Evolutionary conservation across 2,797 vertebrate genomes (phyloP).

Genomic region (Merluccius polli): DNA sequence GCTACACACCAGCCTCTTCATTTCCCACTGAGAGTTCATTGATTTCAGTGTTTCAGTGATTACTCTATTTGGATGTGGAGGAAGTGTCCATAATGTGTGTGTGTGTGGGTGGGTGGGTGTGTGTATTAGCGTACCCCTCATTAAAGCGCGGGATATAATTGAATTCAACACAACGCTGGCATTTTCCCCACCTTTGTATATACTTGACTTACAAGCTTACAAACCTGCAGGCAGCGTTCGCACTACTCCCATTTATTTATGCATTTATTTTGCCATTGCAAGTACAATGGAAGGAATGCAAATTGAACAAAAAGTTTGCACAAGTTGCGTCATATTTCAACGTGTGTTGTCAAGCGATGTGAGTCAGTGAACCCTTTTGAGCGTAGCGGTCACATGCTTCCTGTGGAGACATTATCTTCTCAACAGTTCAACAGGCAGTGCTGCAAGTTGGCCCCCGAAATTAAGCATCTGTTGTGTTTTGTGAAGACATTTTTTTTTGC

Average conservation of each 20-base stretch:
- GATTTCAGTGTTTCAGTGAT: conserved; percentile 29
- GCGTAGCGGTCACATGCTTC: background rate
- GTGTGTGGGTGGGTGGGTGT: background rate
- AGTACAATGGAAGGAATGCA: background rate
- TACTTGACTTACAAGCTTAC: background rate
- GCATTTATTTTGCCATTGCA: background rate
- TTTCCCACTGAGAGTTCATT: conserved; percentile 47
- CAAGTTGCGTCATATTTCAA: background rate
- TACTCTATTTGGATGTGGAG: conserved; percentile 19
- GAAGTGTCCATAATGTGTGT: background rate
- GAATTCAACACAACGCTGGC: background rate
- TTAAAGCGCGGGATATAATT: background rate
- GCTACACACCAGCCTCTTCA: conserved; percentile 28
- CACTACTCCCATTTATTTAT: too few relatives aligned
- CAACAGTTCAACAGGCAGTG: background rate
- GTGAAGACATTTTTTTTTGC: too few relatives aligned
- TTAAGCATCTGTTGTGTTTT: too few relatives aligned
- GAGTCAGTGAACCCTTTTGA: background rate
- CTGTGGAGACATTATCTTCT: too few relatives aligned
- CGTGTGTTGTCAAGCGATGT: background rate
- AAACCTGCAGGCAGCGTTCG: background rate
- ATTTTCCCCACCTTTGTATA: background rate
- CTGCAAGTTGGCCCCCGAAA: background rate
- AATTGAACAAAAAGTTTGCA: background rate
- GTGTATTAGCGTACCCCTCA: conserved; percentile 8